Base-by-base conservation (phyloP, 2,888 invertebrate genomes). In the Xanthia icteritia region DNA sequence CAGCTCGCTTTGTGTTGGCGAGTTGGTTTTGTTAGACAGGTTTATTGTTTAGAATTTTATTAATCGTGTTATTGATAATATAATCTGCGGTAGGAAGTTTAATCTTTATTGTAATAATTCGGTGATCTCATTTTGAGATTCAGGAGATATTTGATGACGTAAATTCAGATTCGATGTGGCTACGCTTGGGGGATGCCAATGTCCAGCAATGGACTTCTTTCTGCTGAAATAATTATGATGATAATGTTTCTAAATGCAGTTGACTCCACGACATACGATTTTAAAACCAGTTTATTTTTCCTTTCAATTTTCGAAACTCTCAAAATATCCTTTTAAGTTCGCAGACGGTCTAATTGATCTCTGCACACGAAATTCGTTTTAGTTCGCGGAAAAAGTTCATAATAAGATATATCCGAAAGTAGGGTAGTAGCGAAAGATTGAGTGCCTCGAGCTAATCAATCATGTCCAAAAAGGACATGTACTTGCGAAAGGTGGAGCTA, bases 381-480 rank as follows among this genome's bases (percentile, higher is more conserved):
- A 56, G 58, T 83, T 76, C 45, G 61, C 11, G 20, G 58, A 27
- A 74, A 80, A 83, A 74, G 73, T 69, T 66, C 61, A 54, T 72
- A 81, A 77, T 60, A 77, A 81, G 69, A 74, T 74, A 77, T 65
- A 73, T 45, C 13, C 8, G 36, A 72, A 73, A 75, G 64, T 74
- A 58, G 65, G 68, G 54, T 65, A 45, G 56, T 68, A n/a, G 39
- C 36, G 27, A 58, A 81, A 78, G 83, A 84, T 84, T 69, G 84
- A 84, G 84, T 84, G 74, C 48, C 17, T 60, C 36, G 5, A 56
- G 48, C 81, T 54, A 67, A 84, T 84, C 84, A 81, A 84, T 84
- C 83, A 84, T 81, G 81, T 66, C 84, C 48, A 31, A 61, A 83
- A 75, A 75, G 60, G 83, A 70, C 78, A 74, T 45, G 74, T 65